phyloP scores from a whole-genome alignment of 1,140 invertebrate species.

The Trichoplusia ni region DNA sequence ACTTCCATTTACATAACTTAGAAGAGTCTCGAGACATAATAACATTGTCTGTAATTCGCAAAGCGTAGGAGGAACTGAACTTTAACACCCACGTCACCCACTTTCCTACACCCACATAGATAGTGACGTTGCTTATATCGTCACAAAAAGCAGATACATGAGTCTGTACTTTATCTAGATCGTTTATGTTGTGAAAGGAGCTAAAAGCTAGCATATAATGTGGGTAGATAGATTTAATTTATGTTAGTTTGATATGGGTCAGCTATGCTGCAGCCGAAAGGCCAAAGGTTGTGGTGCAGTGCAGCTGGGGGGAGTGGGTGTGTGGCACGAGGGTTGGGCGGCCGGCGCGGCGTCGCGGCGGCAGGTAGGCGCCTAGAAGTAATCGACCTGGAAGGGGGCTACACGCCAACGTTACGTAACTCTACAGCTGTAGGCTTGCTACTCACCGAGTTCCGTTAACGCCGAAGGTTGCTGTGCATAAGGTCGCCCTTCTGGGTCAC shows the following conservation, averaged over 20 bases:
- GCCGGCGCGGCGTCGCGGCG: constrained; percentile 16
- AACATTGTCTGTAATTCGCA: neutral
- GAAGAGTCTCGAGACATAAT: too few relatives aligned
- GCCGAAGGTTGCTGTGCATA: constrained; percentile 68
- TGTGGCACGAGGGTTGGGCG: constrained; percentile 18
- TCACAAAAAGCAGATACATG: too few relatives aligned
- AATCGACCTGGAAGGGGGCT: constrained; percentile 44
- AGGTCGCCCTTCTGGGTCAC: constrained; percentile 65
- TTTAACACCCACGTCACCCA: constrained; percentile 19
- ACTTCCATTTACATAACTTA: too few relatives aligned
- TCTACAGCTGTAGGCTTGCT: constrained; percentile 42
- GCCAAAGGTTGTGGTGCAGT: constrained; percentile 63
- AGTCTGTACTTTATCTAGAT: too few relatives aligned
- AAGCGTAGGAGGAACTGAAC: constrained; percentile 7
- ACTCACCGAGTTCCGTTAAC: constrained; percentile 59
- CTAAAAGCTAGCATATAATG: too few relatives aligned
- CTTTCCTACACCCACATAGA: neutral
- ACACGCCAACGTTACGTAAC: constrained; percentile 51
- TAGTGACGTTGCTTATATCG: neutral
- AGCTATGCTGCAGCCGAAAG: constrained; percentile 41
- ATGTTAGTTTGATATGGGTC: constrained; percentile 19
- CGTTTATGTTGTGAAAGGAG: too few relatives aligned
- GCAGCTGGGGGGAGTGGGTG: constrained; percentile 49
- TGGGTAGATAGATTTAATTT: too few relatives aligned
- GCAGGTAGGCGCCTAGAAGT: constrained; percentile 28